Conservation (phyloP, 2,113 vertebrate species). For the Ceuthmochares aereus region DNA sequence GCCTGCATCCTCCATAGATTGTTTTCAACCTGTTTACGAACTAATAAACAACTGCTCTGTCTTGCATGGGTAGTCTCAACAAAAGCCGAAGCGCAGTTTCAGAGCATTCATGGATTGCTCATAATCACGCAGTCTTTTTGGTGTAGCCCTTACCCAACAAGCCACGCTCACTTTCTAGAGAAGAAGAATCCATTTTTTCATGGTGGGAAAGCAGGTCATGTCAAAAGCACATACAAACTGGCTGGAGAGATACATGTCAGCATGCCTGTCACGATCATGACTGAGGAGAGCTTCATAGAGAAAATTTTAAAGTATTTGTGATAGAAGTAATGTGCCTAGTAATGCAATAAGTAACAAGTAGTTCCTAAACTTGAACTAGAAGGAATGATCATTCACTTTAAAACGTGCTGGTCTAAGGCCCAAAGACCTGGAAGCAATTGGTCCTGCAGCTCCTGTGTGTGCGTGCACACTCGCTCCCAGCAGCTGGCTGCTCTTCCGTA, state of each 20-base stretch:
- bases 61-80: background rate
- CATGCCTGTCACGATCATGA: background rate
- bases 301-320: background rate
- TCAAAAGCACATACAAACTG: background rate
- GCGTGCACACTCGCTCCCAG: accelerated
- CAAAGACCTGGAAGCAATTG: accelerated
- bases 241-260: background rate
- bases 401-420: background rate
- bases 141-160: background rate
- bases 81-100: background rate
- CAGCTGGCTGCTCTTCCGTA: accelerated
- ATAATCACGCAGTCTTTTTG: background rate
- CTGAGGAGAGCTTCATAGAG: background rate
- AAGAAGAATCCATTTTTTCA: background rate
- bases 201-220: background rate
- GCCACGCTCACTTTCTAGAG: accelerated
- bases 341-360: background rate
- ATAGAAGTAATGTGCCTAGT: background rate
- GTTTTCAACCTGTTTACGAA: background rate
- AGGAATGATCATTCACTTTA: background rate
- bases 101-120: background rate
- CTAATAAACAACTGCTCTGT: background rate
- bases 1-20: background rate
- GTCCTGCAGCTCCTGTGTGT: background rate
- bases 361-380: background rate